These are phyloP conservation scores for Tetragonula carbonaria DNA, from an alignment of 2,888 invertebrate species.

Conservation along the genomic window DNA sequence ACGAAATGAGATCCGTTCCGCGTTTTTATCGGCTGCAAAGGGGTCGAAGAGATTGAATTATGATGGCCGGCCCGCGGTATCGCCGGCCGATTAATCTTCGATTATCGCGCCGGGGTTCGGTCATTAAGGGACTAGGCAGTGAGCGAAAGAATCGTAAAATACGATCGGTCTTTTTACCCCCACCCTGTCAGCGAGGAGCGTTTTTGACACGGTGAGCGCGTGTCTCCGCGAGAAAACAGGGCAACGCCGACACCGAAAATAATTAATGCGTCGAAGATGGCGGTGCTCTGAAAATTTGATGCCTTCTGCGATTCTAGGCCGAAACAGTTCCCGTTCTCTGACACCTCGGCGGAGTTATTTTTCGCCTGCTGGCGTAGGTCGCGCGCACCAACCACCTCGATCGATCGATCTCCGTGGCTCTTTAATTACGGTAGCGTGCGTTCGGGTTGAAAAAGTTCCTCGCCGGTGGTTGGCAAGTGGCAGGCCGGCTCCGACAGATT, in stretches of 20 bases:
- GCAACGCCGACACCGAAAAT: neutral
- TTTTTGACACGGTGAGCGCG: conserved; percentile 4
- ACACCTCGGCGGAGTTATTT: neutral
- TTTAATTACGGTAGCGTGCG: conserved; percentile 61
- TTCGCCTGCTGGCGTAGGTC: too few relatives aligned
- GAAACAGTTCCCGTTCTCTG: neutral
- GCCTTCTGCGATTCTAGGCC: neutral
- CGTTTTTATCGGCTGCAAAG: conserved; percentile 47
- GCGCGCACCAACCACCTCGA: neutral
- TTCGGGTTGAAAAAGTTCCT: conserved; percentile 63
- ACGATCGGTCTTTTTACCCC: conserved; percentile 21
- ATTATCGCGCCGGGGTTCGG: conserved; percentile 61
- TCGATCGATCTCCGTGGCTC: conserved; percentile 38
- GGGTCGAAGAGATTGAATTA: conserved; percentile 66
- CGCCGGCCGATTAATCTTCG: conserved; percentile 66
- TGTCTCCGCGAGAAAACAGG: neutral
- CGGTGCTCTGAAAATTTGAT: neutral
- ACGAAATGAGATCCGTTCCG: conserved; percentile 46
- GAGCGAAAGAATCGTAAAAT: conserved; percentile 54
- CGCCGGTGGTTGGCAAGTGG: neutral
- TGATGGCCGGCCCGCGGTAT: conserved; percentile 50
- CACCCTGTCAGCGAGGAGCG: neutral
- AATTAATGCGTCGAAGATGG: conserved; percentile 7
- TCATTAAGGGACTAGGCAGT: conserved; percentile 58
- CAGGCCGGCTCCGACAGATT: conserved; percentile 24